Base-by-base conservation (phyloP, 2,888 invertebrate species). In the Notodonta dromedarius region DNA sequence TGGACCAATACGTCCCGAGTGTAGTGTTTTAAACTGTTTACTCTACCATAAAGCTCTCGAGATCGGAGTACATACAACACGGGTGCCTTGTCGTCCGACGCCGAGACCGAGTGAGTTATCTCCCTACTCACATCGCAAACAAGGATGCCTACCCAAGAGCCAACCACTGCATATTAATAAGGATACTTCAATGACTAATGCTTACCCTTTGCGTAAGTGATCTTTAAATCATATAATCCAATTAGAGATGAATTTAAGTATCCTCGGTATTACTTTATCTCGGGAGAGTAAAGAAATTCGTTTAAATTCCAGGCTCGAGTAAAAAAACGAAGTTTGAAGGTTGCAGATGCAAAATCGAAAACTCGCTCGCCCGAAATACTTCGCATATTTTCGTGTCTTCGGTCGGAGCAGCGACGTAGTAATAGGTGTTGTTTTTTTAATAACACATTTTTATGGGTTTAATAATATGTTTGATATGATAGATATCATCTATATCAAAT, bases 1-100 rank as follows among this genome's bases (percentile, higher is more conserved):
- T 93, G 87, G 86, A 85, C 89, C 88, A 93, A 94, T 88, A 93
- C 83, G 79, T 76, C 81, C 83, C 80, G 83, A 82, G 85, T 90
- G 87, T 90, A 91, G 93, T 94, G 93, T 94, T 93, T 94, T 94
- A 94, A 94, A 93, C 86, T 94, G 91, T 94, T 94, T 93, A 85
- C 90, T 85, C 86, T 90, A 85, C 93, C 93, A 93, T 93, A 93
- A 93, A 93, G 89, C 93, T 89, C 89, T 93, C 84, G 83, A 88
- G 83, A 74, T 77, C 79, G 82, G 70, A 69, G 69, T 66, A 80
- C 78, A 79, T 73, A 78, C 75, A 79, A 74, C 76, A 77, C 82
- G 79, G 80, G 77, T 80, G 80, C 81, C 77, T 76, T 81, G 79
- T 80, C 79, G 78, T 74, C 73, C 72, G 73, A 73, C 76, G 75